A percentile compares a stretch with the other conserved stretches of the same genome.
Conservation (phyloP, 2,797 vertebrate species). For the Netta rufina region DNA sequence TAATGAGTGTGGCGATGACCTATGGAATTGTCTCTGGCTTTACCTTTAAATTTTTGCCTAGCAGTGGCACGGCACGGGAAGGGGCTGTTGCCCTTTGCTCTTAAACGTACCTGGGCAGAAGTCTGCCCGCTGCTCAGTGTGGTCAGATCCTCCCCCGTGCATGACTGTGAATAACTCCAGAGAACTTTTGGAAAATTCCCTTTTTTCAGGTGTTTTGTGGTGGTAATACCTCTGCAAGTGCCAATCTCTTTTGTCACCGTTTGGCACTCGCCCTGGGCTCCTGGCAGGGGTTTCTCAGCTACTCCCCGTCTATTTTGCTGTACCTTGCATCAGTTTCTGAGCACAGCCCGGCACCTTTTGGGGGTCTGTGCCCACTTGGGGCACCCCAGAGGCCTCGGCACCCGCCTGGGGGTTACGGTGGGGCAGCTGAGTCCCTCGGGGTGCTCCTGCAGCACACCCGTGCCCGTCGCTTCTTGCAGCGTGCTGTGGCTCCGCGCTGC, state of each 20-base stretch:
- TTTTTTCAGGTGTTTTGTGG: background rate
- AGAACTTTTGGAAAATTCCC: background rate
- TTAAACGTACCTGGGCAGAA: too few species aligned
- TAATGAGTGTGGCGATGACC: background rate
- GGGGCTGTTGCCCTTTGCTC: background rate
- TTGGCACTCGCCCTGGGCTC: constrained; percentile 11
- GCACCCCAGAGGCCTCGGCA: background rate
- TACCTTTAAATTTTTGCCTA: background rate
- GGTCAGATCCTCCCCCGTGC: too few species aligned
- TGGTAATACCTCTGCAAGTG: background rate
- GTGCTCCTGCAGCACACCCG: too few species aligned
- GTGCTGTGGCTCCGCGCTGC: fast-evolving
- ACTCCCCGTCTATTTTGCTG: constrained; percentile 11
- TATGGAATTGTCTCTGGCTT: background rate
- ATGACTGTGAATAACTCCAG: too few species aligned
- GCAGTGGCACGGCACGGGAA: background rate
- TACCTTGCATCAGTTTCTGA: background rate
- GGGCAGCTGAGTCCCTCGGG: too few species aligned
- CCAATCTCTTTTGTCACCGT: constrained; percentile 36
- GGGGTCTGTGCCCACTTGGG: background rate
- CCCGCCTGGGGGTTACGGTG: background rate
- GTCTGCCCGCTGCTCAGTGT: too few species aligned
- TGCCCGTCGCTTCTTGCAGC: fast-evolving
- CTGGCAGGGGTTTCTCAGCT: constrained; percentile 36
- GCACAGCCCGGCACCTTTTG: fast-evolving